These are phyloP conservation scores for Mimas tiliae DNA, from an alignment of 2,888 invertebrate genomes.

Conservation along the genomic window DNA sequence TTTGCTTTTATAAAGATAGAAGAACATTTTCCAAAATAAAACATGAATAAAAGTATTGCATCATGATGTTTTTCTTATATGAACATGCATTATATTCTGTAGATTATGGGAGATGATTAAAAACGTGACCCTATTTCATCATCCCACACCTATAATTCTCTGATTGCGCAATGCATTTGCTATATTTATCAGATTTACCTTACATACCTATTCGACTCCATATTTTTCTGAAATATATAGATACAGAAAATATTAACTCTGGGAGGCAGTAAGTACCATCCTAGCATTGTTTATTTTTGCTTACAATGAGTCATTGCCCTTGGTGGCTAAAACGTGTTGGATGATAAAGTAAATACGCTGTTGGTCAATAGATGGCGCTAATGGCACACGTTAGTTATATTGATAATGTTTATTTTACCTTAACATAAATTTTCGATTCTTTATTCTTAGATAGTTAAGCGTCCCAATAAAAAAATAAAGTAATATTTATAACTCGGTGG, in stretches of 20 bases:
- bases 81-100: too few species aligned
- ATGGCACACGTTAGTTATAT: too few species aligned
- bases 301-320: neutral
- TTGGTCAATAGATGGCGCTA: slow-evolving; percentile 30
- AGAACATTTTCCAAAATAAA: too few species aligned
- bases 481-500: too few species aligned
- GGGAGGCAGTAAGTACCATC: neutral
- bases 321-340: neutral
- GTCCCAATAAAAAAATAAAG: neutral
- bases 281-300: neutral
- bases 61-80: too few species aligned
- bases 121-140: slow-evolving; percentile 25
- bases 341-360: slow-evolving; percentile 21
- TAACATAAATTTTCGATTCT: too few species aligned
- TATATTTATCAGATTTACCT: neutral
- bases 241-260: neutral
- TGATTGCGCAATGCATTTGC: slow-evolving; percentile 17
- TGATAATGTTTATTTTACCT: too few species aligned
- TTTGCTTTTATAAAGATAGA: too few species aligned
- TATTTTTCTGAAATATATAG: neutral
- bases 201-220: neutral
- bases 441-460: too few species aligned
- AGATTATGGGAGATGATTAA: too few species aligned
- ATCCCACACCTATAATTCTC: neutral
- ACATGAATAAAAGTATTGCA: too few species aligned